Conservation (phyloP, 2,888 invertebrate genomes). For the Caenorhabditis macrosperma region DNA sequence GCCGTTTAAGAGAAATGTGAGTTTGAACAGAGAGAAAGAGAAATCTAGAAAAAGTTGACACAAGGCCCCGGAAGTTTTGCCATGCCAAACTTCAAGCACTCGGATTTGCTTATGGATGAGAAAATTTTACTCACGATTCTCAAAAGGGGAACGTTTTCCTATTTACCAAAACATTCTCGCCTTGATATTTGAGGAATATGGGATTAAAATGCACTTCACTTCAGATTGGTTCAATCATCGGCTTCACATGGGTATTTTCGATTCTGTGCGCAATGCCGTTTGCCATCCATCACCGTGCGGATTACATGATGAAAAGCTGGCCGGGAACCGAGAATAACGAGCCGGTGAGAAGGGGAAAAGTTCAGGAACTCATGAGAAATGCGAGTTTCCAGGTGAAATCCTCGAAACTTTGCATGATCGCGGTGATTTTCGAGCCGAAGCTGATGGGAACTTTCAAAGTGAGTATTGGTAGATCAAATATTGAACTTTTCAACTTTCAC, state of each 20-base stretch:
- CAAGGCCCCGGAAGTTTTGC: neutral
- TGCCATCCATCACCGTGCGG: conserved; percentile 68
- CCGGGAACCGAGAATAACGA: conserved; percentile 61
- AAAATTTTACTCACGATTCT: neutral
- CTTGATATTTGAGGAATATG: neutral
- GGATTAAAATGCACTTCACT: neutral
- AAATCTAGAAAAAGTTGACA: neutral
- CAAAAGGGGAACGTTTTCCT: neutral
- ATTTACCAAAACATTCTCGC: too few species aligned
- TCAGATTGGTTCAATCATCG: conserved; percentile 43
- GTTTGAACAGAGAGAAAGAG: neutral
- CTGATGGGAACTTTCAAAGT: conserved; percentile 60
- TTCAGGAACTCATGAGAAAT: neutral
- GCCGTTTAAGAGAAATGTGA: conserved; percentile 61
- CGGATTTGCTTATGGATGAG: neutral
- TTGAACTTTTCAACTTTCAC: neutral
- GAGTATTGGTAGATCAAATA: neutral
- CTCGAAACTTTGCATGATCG: conserved; percentile 72
- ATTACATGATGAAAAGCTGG: conserved; percentile 70
- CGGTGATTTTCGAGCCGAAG: conserved; percentile 63
- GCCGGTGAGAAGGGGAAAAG: conserved; percentile 44
- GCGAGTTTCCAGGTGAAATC: conserved; percentile 59
- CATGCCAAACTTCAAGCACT: neutral
- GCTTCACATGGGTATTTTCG: conserved; percentile 67
- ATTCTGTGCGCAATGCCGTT: conserved; percentile 69